These are phyloP conservation scores for Chroicocephalus ridibundus DNA, from an alignment of 2,113 vertebrate genomes.

Conservation along the genomic window DNA sequence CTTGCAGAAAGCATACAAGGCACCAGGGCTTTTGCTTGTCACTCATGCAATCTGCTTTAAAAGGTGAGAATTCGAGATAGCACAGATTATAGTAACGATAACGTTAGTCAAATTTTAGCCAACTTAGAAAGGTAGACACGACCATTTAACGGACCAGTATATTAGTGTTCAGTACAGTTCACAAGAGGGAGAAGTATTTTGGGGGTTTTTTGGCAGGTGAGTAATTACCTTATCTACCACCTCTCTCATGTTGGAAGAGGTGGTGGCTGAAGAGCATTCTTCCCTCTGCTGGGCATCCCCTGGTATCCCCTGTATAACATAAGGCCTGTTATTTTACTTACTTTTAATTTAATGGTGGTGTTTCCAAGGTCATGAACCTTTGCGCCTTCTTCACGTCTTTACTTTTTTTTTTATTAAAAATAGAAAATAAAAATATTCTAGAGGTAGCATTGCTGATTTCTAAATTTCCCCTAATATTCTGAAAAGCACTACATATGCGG, in stretches of 20 bases:
- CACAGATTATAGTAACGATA: not conserved
- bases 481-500: not conserved
- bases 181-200: not conserved
- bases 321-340: not conserved
- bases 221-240: not conserved
- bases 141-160: not conserved
- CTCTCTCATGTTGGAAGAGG: not conserved
- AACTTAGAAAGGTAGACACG: fast-evolving
- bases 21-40: not conserved
- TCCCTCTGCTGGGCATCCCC: not conserved
- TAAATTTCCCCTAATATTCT: not conserved
- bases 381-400: not conserved
- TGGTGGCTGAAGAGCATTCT: not conserved
- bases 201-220: not conserved
- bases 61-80: not conserved
- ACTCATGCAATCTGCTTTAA: not conserved
- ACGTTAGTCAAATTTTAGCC: not conserved
- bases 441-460: not conserved
- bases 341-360: not conserved
- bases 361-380: not conserved
- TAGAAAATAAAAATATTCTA: not conserved
- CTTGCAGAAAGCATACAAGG: not conserved
- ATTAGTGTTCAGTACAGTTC: not conserved
- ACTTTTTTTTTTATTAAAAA: fast-evolving
- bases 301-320: not conserved